Evolutionary conservation across 2,797 vertebrate genomes (phyloP).

Genomic region (Champsocephalus gunnari): DNA sequence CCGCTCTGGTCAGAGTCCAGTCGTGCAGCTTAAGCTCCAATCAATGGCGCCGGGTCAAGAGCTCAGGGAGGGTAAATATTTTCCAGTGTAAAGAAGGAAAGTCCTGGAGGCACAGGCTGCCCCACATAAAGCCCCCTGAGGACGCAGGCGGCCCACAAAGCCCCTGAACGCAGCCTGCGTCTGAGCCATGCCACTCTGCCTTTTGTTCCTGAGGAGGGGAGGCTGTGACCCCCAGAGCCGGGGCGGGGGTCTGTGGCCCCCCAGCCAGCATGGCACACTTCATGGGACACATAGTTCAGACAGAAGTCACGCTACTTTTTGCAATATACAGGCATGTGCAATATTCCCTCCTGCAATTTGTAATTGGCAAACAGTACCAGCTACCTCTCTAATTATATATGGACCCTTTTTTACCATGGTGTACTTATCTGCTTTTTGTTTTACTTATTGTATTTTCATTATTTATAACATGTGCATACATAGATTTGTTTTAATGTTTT

Average conservation of each 20-base stretch:
- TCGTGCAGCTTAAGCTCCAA: constrained; percentile 85
- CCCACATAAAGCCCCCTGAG: constrained; percentile 81
- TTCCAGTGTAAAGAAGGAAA: constrained; percentile 82
- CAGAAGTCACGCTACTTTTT: constrained; percentile 3
- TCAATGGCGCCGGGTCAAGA: constrained; percentile 80
- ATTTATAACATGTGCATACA: too few relatives aligned
- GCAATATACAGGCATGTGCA: too few relatives aligned
- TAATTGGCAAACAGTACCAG: too few relatives aligned
- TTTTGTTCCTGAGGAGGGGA: constrained; percentile 67
- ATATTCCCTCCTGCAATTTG: too few relatives aligned
- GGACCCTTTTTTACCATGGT: too few relatives aligned
- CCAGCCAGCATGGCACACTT: constrained; percentile 5
- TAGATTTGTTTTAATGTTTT: too few relatives aligned
- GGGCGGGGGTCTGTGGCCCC: constrained; percentile 11
- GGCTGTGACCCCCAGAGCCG: constrained; percentile 47
- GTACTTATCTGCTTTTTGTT: too few relatives aligned
- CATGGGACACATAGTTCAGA: constrained; percentile 13
- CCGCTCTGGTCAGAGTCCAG: constrained; percentile 67
- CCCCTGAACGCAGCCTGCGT: constrained; percentile 31
- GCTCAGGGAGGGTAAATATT: constrained; percentile 79
- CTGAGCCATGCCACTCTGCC: constrained; percentile 38
- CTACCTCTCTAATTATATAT: too few relatives aligned
- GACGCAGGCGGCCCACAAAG: constrained; percentile 65
- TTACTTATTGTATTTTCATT: too few relatives aligned
- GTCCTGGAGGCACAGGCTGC: constrained; percentile 77